A percentile compares a stretch with the other conserved stretches of the same genome.
phyloP scores from a whole-genome alignment of 2,113 vertebrate genomes.

The Rhinopomastus cyanomelas region DNA sequence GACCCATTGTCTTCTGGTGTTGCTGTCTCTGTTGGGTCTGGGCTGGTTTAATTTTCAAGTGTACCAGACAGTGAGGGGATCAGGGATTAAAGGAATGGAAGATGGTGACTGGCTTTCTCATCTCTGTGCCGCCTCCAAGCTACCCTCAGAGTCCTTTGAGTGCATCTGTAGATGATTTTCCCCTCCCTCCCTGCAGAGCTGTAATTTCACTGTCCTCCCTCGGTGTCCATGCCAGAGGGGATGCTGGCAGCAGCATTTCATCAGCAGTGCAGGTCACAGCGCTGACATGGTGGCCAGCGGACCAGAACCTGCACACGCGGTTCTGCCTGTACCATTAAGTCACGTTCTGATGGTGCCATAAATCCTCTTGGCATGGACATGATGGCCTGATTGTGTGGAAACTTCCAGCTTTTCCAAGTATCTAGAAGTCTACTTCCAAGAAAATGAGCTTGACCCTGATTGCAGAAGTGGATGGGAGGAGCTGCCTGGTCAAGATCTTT shows the following conservation, averaged over 20 bases:
- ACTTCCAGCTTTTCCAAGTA: not conserved
- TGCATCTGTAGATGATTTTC: not conserved
- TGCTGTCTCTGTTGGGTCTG: not conserved
- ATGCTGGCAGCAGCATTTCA: not conserved
- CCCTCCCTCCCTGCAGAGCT: not conserved
- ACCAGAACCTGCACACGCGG: not conserved
- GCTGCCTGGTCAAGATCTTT: too few species aligned
- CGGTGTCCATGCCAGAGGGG: rapidly evolving
- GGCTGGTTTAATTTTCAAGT: not conserved
- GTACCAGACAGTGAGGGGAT: not conserved
- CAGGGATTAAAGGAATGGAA: not conserved
- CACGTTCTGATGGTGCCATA: not conserved
- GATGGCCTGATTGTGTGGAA: rapidly evolving
- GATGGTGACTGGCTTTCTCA: not conserved
- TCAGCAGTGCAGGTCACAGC: not conserved
- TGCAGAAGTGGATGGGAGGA: not conserved
- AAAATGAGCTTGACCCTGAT: not conserved
- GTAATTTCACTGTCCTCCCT: not conserved
- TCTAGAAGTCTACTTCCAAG: not conserved
- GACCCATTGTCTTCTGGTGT: too few species aligned
- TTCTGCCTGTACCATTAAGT: not conserved
- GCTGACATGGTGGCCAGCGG: not conserved
- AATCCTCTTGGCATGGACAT: not conserved
- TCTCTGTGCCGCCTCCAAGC: not conserved
- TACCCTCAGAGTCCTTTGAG: not conserved